These are phyloP conservation scores for Perca schrenkii DNA, from an alignment of 2,113 vertebrate species.

Conservation along the genomic window DNA sequence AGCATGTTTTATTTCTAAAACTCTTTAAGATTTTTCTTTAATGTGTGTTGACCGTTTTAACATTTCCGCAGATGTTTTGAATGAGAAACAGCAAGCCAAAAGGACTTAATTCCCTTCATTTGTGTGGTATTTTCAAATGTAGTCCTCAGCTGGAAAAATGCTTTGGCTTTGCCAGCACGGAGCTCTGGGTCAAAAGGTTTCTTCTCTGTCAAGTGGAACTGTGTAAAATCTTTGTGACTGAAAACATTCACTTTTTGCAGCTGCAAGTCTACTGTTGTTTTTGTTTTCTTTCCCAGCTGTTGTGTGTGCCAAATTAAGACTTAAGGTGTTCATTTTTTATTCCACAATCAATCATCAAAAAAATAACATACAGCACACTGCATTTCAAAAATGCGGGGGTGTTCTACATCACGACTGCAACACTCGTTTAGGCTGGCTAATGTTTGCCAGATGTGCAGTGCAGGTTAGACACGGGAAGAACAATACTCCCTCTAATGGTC, in stretches of 20 bases:
- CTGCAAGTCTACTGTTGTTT: constrained; percentile 53
- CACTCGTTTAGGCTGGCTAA: constrained; percentile 75
- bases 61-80: constrained; percentile 70
- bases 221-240: constrained; percentile 43
- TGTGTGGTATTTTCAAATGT: constrained; percentile 67
- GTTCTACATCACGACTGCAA: constrained; percentile 77
- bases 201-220: constrained; percentile 60
- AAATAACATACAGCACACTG: constrained; percentile 42
- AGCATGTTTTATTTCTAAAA: background rate
- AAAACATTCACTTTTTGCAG: constrained; percentile 51
- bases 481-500: constrained; percentile 73
- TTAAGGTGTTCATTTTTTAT: constrained; percentile 72
- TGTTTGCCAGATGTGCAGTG: constrained; percentile 81
- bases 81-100: constrained; percentile 48
- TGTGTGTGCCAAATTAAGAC: constrained; percentile 65
- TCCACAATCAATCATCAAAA: constrained; percentile 67
- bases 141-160: constrained; percentile 66
- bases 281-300: constrained; percentile 67
- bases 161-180: constrained; percentile 49
- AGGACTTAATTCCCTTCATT: constrained; percentile 60
- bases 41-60: constrained; percentile 27
- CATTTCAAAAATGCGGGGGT: constrained; percentile 76
- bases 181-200: constrained; percentile 66
- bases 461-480: constrained; percentile 63
- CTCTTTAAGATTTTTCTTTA: constrained; percentile 2